Evolutionary conservation across 2,888 invertebrate genomes (phyloP).

Genomic region (Pseudococcus longispinus): DNA sequence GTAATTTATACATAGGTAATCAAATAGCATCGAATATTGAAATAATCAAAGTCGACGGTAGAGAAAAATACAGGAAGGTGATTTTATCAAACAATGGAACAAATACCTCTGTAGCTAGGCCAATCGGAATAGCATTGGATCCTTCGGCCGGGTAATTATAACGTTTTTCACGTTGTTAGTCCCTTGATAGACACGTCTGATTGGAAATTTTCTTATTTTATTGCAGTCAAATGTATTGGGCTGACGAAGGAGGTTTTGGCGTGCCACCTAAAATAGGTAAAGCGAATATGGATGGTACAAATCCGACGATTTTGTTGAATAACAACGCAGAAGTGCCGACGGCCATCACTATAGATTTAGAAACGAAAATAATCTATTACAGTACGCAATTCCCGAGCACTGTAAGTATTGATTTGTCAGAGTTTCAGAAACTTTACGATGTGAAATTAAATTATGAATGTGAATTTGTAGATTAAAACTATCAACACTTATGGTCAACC

Average conservation of each 20-base stretch:
- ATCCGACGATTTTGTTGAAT: constrained; percentile 73
- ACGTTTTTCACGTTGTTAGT: background rate
- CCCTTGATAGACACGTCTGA: background rate
- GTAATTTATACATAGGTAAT: constrained; percentile 93
- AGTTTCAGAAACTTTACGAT: background rate
- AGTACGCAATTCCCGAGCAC: constrained; percentile 79
- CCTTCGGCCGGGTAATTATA: constrained; percentile 82
- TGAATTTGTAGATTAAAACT: constrained; percentile 63
- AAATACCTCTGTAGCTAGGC: constrained; percentile 83
- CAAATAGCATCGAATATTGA: constrained; percentile 89
- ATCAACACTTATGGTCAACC: constrained; percentile 78
- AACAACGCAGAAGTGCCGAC: constrained; percentile 77
- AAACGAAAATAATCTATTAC: constrained; percentile 85
- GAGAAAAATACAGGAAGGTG: constrained; percentile 81
- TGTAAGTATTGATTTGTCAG: constrained; percentile 64
- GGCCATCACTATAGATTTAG: constrained; percentile 84
- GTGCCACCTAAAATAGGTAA: constrained; percentile 87
- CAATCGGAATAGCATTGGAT: constrained; percentile 86
- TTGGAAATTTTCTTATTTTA: constrained; percentile 47
- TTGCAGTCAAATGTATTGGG: constrained; percentile 86
- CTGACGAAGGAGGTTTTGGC: constrained; percentile 91
- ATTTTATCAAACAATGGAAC: constrained; percentile 90
- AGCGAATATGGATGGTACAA: constrained; percentile 92
- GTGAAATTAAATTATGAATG: background rate
- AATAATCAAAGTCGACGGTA: constrained; percentile 84